Percentiles rank a stretch among this genome's conserved stretches.
phyloP scores from a whole-genome alignment of 2,888 invertebrate species.

The Nephrotoma appendiculata region DNA sequence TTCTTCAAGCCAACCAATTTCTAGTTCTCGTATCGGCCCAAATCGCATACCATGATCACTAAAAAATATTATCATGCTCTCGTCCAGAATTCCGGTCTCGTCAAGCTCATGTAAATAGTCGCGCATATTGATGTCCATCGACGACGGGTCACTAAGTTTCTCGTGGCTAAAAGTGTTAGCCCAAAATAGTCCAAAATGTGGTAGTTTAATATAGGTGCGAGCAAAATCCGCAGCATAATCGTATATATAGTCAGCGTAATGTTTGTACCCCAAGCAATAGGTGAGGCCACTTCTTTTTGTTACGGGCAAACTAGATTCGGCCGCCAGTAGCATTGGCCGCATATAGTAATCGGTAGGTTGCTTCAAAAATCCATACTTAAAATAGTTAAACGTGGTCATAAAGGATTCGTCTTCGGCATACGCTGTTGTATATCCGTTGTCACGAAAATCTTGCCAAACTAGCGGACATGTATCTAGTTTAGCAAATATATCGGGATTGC shows the following conservation, averaged over 20 bases:
- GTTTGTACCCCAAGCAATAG: constrained; percentile 45
- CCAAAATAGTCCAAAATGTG: constrained; percentile 67
- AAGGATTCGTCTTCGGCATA: constrained; percentile 62
- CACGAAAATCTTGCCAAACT: constrained; percentile 61
- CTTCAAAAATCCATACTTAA: constrained; percentile 53
- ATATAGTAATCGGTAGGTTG: constrained; percentile 73
- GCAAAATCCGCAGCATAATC: constrained; percentile 54
- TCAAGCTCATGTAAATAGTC: constrained; percentile 43
- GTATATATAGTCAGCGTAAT: constrained; percentile 50
- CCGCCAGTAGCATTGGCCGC: constrained; percentile 54
- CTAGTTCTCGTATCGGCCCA: constrained; percentile 50
- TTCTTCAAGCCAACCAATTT: constrained; percentile 64
- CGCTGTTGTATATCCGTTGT: constrained; percentile 59
- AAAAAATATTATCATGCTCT: constrained; percentile 53
- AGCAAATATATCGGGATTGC: constrained; percentile 35
- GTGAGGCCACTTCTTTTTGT: constrained; percentile 36
- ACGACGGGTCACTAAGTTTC: constrained; percentile 46
- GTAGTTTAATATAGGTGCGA: constrained; percentile 40
- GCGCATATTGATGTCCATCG: constrained; percentile 47
- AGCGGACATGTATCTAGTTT: constrained; percentile 56
- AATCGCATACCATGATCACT: constrained; percentile 71
- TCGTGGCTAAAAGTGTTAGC: constrained; percentile 64
- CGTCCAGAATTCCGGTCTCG: constrained; percentile 43
- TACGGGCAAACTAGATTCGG: constrained; percentile 41
- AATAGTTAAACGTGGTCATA: constrained; percentile 55